These are phyloP conservation scores for Danaus chrysippus DNA, from an alignment of 2,888 invertebrate species.

Conservation along the genomic window DNA sequence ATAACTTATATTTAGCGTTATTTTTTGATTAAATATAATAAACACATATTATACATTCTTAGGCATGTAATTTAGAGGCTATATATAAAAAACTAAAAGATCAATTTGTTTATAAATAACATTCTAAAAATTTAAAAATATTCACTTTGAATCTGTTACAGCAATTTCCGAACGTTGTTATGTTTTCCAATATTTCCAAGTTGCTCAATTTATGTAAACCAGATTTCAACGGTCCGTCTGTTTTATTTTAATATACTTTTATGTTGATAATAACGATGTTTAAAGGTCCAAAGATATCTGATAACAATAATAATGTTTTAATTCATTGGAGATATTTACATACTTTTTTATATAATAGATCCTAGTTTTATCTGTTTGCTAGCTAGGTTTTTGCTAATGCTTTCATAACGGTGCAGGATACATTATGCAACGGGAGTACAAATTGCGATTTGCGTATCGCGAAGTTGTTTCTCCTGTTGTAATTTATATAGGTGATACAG, in stretches of 20 bases:
- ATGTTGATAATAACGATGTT: slow-evolving; percentile 16
- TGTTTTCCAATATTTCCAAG: slow-evolving; percentile 19
- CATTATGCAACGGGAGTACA: slow-evolving; percentile 25
- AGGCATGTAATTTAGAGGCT: too few relatives aligned
- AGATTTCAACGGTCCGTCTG: slow-evolving; percentile 25
- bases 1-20: background rate
- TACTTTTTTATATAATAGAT: background rate
- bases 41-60: background rate
- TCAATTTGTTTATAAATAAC: too few relatives aligned
- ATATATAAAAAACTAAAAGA: too few relatives aligned
- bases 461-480: slow-evolving; percentile 23
- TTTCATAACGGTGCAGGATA: slow-evolving; percentile 1
- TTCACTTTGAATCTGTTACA: slow-evolving; percentile 7
- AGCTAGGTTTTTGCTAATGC: background rate
- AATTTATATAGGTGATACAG: slow-evolving; percentile 30
- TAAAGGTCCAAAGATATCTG: slow-evolving; percentile 12
- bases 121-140: slow-evolving; percentile 14
- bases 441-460: slow-evolving; percentile 31
- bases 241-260: slow-evolving; percentile 28
- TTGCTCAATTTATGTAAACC: slow-evolving; percentile 25
- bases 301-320: too few relatives aligned
- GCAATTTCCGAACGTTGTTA: slow-evolving; percentile 9
- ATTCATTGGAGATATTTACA: background rate
- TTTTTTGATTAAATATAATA: background rate
- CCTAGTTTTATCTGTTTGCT: background rate